Evolutionary conservation across 2,888 invertebrate genomes (phyloP).

Genomic region (Leucophenga montana): DNA sequence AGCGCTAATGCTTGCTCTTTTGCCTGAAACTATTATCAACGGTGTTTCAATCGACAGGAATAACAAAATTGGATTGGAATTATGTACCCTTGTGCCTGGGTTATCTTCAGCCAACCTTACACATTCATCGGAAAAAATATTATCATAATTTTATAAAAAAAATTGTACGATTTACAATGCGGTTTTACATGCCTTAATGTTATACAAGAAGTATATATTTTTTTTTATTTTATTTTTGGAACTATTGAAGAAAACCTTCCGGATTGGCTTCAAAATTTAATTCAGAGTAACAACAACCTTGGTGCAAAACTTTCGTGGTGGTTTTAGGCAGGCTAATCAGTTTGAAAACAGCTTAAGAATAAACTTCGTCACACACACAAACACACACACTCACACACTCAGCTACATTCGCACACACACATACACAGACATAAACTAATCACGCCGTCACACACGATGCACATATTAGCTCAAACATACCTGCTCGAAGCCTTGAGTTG

Average conservation of each 20-base stretch:
- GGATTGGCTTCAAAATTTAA: constrained; percentile 11
- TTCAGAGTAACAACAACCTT: not conserved
- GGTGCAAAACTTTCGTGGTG: constrained; percentile 7
- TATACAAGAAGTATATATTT: too few species aligned
- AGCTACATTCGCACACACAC: not conserved
- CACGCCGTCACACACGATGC: not conserved
- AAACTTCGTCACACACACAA: not conserved
- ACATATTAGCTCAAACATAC: not conserved
- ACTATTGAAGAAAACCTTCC: not conserved
- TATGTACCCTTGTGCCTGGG: too few species aligned
- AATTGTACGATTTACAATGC: too few species aligned
- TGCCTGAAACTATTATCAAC: too few species aligned
- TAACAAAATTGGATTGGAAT: too few species aligned
- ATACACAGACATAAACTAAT: not conserved
- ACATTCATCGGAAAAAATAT: too few species aligned
- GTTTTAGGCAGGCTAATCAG: constrained; percentile 18
- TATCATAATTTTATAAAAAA: too few species aligned
- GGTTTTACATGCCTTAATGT: too few species aligned
- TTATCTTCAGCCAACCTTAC: too few species aligned
- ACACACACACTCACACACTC: not conserved
- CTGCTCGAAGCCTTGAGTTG: not conserved
- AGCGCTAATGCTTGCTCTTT: too few species aligned
- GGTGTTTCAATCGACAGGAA: too few species aligned
- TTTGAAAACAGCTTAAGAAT: constrained; percentile 25
- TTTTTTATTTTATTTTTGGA: too few species aligned